Base-by-base conservation (phyloP, 2,113 vertebrate species). In the Notarius quadriscutis region DNA sequence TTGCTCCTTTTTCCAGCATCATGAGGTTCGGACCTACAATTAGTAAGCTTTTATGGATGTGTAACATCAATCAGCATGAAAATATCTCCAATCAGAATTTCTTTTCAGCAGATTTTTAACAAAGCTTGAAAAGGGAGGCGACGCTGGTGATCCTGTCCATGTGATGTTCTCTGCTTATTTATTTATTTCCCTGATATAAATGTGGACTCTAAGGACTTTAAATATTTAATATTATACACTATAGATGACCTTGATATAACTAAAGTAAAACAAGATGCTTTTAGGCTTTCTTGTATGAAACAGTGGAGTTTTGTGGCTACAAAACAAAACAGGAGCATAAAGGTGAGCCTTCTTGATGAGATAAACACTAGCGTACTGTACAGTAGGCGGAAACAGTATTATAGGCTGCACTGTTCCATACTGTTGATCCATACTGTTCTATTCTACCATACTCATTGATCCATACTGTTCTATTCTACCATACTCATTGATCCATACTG, bases 151-250 rank as follows among this genome's bases (percentile, higher is more conserved):
- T 18, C 25, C 63, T 30, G 50, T 83, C 53, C 27, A 27, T 69
- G 9, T n/a, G 10, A 50, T 25, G 58, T 6, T 83, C 5, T 51
- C 14, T 53, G 81, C 48, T 53, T 27, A 67, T 83, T 83, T 27
- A 67, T 83, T 83, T 83, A 51, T 67, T 83, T 69, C 41, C 22
- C 34, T n/a, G 22, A 57, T 12, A 57, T 83, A 53, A 67, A 83
- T 51, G 7, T 51, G 81, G 20, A 65, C 25, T 65, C 17, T 8
- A 83, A 5, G 14, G 27, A 1, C 11, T 22, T 1, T 77, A 11
- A 51, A 55, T 55, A 22, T 79, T 53, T 53, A 25, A 15, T 78
- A 51, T 78, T 25, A 78, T 55, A 50, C 50, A 78, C 7, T 14
- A 14, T 15, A 17, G 50, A 25, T 71, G 34, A 7, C 14, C 22